Evolutionary conservation across 2,797 vertebrate genomes (phyloP), one percentile per base, ranked within the genome.

Genomic region (Urocyon cinereoargenteus): DNA sequence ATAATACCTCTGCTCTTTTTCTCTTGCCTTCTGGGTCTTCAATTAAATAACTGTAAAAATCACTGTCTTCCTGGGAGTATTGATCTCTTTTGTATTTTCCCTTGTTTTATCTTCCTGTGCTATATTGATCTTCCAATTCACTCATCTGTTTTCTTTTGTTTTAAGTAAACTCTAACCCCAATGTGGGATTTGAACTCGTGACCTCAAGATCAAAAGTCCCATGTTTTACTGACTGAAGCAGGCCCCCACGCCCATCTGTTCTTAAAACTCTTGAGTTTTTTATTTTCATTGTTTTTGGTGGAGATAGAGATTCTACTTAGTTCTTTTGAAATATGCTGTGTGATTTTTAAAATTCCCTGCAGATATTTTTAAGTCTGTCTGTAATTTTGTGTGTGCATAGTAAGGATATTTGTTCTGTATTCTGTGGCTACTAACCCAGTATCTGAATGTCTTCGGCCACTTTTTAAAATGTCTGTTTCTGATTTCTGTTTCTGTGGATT

Each of bases 191-290:
- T 15, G 24, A 31, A 75, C 26, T 45, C 26, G 10, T 15, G 45
- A 28, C 15, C 73, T 4, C 6, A 73, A 45, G 70, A 26, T 73
- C 13, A 73, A 36, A 73, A 14, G 72, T 49, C 8, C 0, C 72
- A 9, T 75, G 26, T 75, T 49, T 40, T 49, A 15, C 4, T 7
- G 24, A 49, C 24, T 28, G 4, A 75, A 45, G 72, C 72, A 75
- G 26, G 4, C 26, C 26, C 15, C 26, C 73, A 18, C 16, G 82
- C 78, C 89, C 70, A 79, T 64, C 79, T 86, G 2, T 86, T 94
- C 57, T 86, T 85, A 82, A 92, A 86, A 70, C n/a, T 68, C 12
- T 59, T 89, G 57, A 73, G 45, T 45, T 73, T 92, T 96, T 84
- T 40, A 72, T 73, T 90, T 62, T 88, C 12, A 24, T 72, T 51